phyloP scores from a whole-genome alignment of 1,140 invertebrate genomes.

The Drosophila sp. region DNA sequence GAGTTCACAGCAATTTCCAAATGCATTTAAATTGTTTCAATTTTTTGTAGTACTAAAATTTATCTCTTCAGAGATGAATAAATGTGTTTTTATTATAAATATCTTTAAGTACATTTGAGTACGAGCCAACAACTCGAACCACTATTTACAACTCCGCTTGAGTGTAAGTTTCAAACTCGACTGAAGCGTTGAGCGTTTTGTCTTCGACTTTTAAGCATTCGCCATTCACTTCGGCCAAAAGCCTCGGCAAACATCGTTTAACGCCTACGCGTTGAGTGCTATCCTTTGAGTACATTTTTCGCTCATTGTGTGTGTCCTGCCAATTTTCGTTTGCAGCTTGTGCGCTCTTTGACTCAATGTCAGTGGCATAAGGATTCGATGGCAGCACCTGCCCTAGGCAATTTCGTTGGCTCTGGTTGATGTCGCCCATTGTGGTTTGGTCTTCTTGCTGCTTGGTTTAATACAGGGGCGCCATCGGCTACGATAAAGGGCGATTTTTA shows the following conservation, averaged over 20 bases:
- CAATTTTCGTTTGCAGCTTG: neutral
- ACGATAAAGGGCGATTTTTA: too few relatives aligned
- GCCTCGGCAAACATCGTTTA: constrained; percentile 6
- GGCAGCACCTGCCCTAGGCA: constrained; percentile 5
- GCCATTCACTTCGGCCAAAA: constrained; percentile 27
- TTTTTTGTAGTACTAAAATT: neutral
- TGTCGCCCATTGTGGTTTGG: constrained; percentile 4
- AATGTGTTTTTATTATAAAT: constrained; percentile 21
- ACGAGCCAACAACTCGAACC: constrained; percentile 82
- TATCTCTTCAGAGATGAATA: constrained; percentile 15
- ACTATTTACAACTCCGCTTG: constrained; percentile 82
- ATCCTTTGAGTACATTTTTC: constrained; percentile 6
- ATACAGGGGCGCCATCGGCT: neutral
- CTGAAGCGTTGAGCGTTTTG: constrained; percentile 74
- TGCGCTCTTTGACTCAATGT: constrained; percentile 1
- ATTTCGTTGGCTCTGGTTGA: constrained; percentile 4
- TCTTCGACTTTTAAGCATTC: constrained; percentile 62
- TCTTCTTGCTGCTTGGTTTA: neutral
- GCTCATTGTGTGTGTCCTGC: neutral
- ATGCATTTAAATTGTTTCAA: constrained; percentile 17
- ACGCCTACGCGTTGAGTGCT: constrained; percentile 38
- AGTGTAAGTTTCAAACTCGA: constrained; percentile 83
- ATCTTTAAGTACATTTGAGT: constrained; percentile 82
- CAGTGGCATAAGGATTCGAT: neutral
- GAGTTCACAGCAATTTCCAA: neutral